Percentiles rank a stretch among this genome's conserved stretches.
These are phyloP conservation scores for Ophraella communa DNA, from an alignment of 2,888 invertebrate species.

Conservation along the genomic window DNA sequence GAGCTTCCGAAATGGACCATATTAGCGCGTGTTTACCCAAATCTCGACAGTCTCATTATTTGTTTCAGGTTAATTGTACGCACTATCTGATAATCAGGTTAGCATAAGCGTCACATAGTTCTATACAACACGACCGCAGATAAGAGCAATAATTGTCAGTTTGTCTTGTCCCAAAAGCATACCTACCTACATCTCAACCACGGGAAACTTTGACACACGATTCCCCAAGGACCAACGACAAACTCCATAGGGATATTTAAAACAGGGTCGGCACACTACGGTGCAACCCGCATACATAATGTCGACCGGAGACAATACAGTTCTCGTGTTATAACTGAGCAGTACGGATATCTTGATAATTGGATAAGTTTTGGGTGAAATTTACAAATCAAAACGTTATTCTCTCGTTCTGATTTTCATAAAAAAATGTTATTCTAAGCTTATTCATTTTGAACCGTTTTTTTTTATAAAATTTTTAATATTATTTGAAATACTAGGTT, in stretches of 20 bases:
- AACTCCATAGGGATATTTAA: background rate
- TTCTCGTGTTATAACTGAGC: background rate
- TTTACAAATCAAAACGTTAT: no score
- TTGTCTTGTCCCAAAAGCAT: slow-evolving; percentile 24
- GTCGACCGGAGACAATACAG: background rate
- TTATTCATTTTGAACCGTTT: no score
- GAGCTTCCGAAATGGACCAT: background rate
- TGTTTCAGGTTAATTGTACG: slow-evolving; percentile 9
- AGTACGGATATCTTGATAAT: no score
- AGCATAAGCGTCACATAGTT: slow-evolving; percentile 6
- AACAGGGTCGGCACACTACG: slow-evolving; percentile 4
- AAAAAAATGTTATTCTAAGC: no score
- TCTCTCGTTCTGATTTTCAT: no score
- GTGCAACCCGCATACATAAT: background rate
- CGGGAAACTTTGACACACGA: slow-evolving; percentile 30
- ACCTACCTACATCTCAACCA: slow-evolving; percentile 30
- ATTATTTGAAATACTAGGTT: no score
- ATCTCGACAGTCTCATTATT: background rate
- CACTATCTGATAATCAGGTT: slow-evolving; percentile 11
- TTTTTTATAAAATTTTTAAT: no score
- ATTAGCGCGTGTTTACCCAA: background rate
- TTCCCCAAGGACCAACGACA: slow-evolving; percentile 9
- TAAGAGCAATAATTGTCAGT: slow-evolving; percentile 34
- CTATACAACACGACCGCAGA: slow-evolving; percentile 15
- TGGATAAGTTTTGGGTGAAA: no score